Evolutionary conservation across 2,797 vertebrate species (phyloP), one percentile per base, ranked within the genome.

Genomic region (Borostomias antarcticus): DNA sequence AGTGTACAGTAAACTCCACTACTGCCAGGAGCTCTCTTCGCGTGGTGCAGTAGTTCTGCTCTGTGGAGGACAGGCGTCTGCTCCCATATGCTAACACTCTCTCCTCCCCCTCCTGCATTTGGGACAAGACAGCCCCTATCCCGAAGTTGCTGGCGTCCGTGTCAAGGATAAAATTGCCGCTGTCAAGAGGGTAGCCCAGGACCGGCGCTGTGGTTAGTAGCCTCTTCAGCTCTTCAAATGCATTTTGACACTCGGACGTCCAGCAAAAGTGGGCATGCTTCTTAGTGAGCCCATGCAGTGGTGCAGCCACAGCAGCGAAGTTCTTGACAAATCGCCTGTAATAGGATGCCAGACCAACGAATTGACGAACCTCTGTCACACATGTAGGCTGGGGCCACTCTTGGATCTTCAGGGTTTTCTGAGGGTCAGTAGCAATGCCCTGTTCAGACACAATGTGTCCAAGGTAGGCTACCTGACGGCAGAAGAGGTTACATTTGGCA

Each of bases 191-290:
- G 33, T 64, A 58, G 0, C 21, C 33, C 19, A 70, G 35, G 2
- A 60, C 30, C 5, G 33, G 47, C 15, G 62, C 13, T 15, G 61
- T 51, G n/a, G 57, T 71, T 13, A 65, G 48, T 2, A 17, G 35
- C 4, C 26, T 7, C 21, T 72, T 66, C 3, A 61, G 32, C 8
- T 60, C 21, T 28, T 54, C 5, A 6, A 61, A 52, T 5, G 58
- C 64, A 13, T 43, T n/a, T n/a, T n/a, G n/a, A n/a, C n/a, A n/a
- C 19, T 63, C 25, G 1, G 29, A 5, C 0, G 66, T 75, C 62
- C 69, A 80, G 7, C 32, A 5, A 1, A 74, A 84, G 0, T 4
- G 10, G 4, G 52, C 65, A 28, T 78, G 50, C 25, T 73, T 83
- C 9, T 52, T 75, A 0, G 68, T 69, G 0, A 78, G 66, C 4